Percentiles rank a stretch among this genome's conserved stretches.
Conservation (phyloP, 1,140 invertebrate genomes). For the Hycleus phaleratus region DNA sequence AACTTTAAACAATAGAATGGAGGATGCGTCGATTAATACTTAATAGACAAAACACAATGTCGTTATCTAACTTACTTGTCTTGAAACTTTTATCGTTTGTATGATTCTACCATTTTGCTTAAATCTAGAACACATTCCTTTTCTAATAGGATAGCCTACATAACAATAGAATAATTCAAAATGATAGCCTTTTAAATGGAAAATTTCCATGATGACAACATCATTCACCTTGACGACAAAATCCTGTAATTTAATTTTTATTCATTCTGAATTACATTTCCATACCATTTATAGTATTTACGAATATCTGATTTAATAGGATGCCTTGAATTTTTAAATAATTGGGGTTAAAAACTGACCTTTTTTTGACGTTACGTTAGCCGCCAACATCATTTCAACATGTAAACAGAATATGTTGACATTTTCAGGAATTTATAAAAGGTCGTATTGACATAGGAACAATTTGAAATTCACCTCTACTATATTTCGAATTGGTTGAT, state of each 20-base stretch:
- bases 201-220: background rate
- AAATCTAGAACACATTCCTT: conserved; percentile 1
- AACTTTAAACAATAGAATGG: conserved; percentile 8
- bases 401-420: too few species aligned
- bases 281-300: background rate
- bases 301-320: conserved; percentile 2
- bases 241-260: conserved; percentile 6
- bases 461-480: too few species aligned
- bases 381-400: too few species aligned
- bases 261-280: background rate
- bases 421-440: too few species aligned
- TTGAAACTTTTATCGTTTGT: conserved; percentile 9
- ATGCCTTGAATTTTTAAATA: background rate
- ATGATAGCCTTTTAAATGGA: too few species aligned
- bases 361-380: too few species aligned
- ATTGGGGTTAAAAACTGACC: too few species aligned
- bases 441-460: too few species aligned
- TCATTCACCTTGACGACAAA: background rate
- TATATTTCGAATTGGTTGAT: too few species aligned
- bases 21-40: conserved; percentile 13
- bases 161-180: conserved; percentile 5
- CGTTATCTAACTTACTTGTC: conserved; percentile 1
- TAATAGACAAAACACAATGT: conserved; percentile 11
- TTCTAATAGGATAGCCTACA: background rate
- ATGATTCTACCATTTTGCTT: conserved; percentile 8